Conservation (phyloP, 2,113 vertebrate species). For the Heterochromis multidens region DNA sequence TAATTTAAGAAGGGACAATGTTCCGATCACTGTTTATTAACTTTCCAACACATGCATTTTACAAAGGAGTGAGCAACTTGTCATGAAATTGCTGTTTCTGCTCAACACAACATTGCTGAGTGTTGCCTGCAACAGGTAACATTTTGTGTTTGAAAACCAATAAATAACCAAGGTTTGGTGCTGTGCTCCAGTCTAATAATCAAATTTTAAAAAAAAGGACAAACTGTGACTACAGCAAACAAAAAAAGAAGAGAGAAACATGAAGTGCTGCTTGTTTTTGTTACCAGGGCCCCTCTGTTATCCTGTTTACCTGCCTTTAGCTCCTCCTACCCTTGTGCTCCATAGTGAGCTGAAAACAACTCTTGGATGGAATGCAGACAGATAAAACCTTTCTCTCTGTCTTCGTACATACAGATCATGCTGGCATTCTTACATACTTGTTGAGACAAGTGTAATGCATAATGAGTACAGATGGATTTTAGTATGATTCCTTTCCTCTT, state of each 20-base stretch:
- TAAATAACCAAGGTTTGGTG: neutral
- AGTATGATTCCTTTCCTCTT: neutral
- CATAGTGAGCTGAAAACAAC: neutral
- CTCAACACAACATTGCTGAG: rapidly evolving
- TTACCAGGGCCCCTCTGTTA: neutral
- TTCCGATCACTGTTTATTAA: neutral
- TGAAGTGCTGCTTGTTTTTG: neutral
- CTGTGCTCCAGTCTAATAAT: neutral
- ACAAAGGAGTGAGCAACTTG: neutral
- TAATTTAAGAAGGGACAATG: neutral
- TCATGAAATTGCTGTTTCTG: neutral
- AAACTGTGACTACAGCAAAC: neutral
- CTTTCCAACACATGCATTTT: neutral
- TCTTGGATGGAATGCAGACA: neutral
- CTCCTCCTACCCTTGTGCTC: neutral
- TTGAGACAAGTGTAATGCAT: neutral
- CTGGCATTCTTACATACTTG: neutral
- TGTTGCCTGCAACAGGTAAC: neutral
- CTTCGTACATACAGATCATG: rapidly evolving
- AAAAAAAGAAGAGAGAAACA: rapidly evolving
- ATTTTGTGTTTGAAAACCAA: neutral
- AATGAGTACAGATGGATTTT: neutral
- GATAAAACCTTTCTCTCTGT: neutral
- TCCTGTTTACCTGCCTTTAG: neutral
- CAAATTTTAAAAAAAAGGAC: neutral